These are phyloP conservation scores for Ditylenchus dipsaci DNA, from an alignment of 1,140 invertebrate species.

Conservation along the genomic window DNA sequence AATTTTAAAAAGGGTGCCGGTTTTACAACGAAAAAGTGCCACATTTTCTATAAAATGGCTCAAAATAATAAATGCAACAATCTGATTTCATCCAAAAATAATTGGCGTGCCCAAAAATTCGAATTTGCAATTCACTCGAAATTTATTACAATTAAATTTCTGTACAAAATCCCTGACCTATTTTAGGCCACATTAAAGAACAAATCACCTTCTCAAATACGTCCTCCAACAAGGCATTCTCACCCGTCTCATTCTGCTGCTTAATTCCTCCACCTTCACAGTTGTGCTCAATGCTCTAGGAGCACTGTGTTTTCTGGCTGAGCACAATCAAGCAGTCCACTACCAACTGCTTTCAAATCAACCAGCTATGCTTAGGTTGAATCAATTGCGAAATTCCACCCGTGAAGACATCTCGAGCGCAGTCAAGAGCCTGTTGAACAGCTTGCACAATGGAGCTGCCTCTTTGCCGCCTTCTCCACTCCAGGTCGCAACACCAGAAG, in stretches of 20 bases:
- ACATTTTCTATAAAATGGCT: too few relatives aligned
- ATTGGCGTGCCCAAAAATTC: too few relatives aligned
- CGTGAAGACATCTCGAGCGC: slow-evolving; percentile 34
- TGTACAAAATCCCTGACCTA: too few relatives aligned
- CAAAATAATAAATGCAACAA: too few relatives aligned
- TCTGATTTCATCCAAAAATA: too few relatives aligned
- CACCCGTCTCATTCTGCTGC: slow-evolving; percentile 21
- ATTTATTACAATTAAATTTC: too few relatives aligned
- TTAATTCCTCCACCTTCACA: slow-evolving; percentile 36
- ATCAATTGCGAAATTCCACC: slow-evolving; percentile 31
- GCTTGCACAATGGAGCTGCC: slow-evolving; percentile 26
- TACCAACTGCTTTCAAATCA: slow-evolving; percentile 17
- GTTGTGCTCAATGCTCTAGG: slow-evolving; percentile 35
- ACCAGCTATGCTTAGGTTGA: slow-evolving; percentile 22
- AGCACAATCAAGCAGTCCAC: slow-evolving; percentile 21
- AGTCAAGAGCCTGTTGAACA: slow-evolving; percentile 23
- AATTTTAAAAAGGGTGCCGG: too few relatives aligned
- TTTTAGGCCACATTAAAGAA: slow-evolving; percentile 30
- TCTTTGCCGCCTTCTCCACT: slow-evolving; percentile 9
- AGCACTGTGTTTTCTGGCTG: slow-evolving; percentile 19
- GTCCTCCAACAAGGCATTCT: slow-evolving; percentile 35
- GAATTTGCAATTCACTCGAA: too few relatives aligned
- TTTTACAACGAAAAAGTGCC: too few relatives aligned
- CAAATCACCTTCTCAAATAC: slow-evolving; percentile 12
- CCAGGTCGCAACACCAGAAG: slow-evolving; percentile 3